Percentiles rank a stretch among this genome's conserved stretches.
These are phyloP conservation scores for Listronotus bonariensis DNA, from an alignment of 1,140 invertebrate species.

Conservation along the genomic window DNA sequence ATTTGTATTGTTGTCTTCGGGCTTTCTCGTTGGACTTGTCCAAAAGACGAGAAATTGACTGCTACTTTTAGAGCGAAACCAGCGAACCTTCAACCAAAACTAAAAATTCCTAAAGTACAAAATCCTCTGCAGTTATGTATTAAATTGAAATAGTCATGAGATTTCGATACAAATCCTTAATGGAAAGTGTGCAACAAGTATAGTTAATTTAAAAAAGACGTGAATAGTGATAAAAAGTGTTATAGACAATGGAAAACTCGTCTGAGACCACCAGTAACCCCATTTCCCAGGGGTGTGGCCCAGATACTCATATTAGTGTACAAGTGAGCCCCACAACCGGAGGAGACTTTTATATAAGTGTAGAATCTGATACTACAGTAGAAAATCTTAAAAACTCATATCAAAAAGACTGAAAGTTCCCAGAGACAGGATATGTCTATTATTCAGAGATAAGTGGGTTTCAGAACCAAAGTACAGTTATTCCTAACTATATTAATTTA, in stretches of 20 bases:
- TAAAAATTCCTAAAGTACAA: constrained; percentile 19
- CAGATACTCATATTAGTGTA: constrained; percentile 72
- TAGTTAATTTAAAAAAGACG: constrained; percentile 16
- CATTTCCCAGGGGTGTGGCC: constrained; percentile 67
- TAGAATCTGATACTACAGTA: constrained; percentile 78
- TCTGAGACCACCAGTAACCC: constrained; percentile 53
- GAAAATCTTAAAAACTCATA: constrained; percentile 88
- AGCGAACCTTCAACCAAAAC: constrained; percentile 16
- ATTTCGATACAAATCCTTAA: background rate
- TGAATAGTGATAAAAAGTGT: background rate
- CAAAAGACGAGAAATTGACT: constrained; percentile 9
- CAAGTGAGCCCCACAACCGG: constrained; percentile 88
- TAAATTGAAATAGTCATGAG: background rate
- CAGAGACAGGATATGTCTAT: constrained; percentile 88
- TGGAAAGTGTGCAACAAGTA: constrained; percentile 4
- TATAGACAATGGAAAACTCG: constrained; percentile 52
- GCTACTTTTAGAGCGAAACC: background rate
- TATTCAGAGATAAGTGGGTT: constrained; percentile 88
- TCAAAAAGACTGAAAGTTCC: constrained; percentile 90
- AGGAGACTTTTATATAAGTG: constrained; percentile 82
- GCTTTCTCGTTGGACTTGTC: constrained; percentile 8
- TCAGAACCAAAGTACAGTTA: constrained; percentile 47
- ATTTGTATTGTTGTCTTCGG: constrained; percentile 5
- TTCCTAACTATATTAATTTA: constrained; percentile 19
- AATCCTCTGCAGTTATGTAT: constrained; percentile 15